These are phyloP conservation scores for Papilio xuthus DNA, from an alignment of 1,140 invertebrate genomes.

Conservation along the genomic window DNA sequence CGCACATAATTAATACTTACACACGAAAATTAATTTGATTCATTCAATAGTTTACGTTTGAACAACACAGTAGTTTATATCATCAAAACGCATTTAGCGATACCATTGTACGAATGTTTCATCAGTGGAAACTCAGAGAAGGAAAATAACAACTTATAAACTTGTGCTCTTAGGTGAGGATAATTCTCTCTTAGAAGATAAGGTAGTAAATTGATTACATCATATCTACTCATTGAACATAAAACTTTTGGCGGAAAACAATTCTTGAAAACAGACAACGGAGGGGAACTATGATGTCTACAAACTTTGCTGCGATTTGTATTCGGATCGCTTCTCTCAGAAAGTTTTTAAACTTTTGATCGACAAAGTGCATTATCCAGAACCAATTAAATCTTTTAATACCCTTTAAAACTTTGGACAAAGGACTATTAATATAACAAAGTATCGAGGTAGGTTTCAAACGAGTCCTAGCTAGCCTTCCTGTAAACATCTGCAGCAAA, in stretches of 20 bases:
- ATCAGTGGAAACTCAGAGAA: too few relatives aligned
- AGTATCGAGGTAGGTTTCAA: too few relatives aligned
- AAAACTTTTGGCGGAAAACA: background rate
- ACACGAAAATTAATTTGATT: background rate
- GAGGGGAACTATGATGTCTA: background rate
- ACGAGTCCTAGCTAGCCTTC: too few relatives aligned
- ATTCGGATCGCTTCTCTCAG: background rate
- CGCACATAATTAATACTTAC: background rate
- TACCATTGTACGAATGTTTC: too few relatives aligned
- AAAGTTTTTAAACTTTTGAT: slow-evolving; percentile 15
- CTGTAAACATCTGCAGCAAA: background rate
- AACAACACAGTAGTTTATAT: too few relatives aligned
- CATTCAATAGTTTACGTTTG: background rate
- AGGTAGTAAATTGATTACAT: background rate
- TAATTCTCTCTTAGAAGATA: background rate
- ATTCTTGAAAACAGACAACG: background rate
- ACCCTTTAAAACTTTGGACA: too few relatives aligned
- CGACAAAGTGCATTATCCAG: background rate
- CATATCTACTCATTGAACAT: too few relatives aligned
- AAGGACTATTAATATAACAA: background rate
- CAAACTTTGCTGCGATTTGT: background rate
- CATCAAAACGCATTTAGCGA: too few relatives aligned
- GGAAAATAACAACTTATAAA: too few relatives aligned
- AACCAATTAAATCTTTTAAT: background rate
- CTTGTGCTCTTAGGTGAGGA: background rate